phyloP scores from a whole-genome alignment of 2,888 invertebrate genomes.

The Gnatocerus cornutus region DNA sequence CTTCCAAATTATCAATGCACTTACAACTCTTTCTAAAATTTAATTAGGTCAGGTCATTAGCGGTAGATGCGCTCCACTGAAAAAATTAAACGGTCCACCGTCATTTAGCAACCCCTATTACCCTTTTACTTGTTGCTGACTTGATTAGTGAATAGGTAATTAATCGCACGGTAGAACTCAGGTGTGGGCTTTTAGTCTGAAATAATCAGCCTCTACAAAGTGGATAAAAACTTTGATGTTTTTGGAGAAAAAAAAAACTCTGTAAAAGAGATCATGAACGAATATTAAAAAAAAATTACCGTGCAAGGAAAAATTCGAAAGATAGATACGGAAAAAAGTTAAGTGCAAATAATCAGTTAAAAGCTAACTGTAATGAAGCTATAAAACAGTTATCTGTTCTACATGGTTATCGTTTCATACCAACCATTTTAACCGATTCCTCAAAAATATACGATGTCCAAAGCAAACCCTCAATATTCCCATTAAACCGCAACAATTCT shows the following conservation, averaged over 20 bases:
- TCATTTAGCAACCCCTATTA: conserved; percentile 34
- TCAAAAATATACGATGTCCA: too few relatives aligned
- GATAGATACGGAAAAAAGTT: too few relatives aligned
- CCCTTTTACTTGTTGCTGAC: conserved; percentile 36
- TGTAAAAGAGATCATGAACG: background rate
- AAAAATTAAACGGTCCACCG: conserved; percentile 14
- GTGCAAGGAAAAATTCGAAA: too few relatives aligned
- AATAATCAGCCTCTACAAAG: conserved; percentile 26
- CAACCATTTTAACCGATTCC: too few relatives aligned
- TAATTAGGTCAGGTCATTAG: conserved; percentile 5
- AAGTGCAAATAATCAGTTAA: conserved; percentile 26
- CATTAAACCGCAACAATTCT: too few relatives aligned
- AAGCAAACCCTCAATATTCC: too few relatives aligned
- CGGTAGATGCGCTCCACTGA: background rate
- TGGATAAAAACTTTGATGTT: background rate
- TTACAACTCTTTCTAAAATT: conserved; percentile 4
- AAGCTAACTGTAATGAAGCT: conserved; percentile 38
- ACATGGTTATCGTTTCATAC: background rate
- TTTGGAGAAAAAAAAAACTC: conserved; percentile 2
- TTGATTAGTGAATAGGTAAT: conserved; percentile 33
- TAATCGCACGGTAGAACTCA: conserved; percentile 29
- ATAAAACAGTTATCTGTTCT: conserved; percentile 32
- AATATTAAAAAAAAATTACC: too few relatives aligned
- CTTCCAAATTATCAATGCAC: conserved; percentile 9
- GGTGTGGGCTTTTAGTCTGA: conserved; percentile 26